Evolutionary conservation across 2,888 invertebrate species (phyloP), one percentile per base, ranked within the genome.

Genomic region (Timandra comae): DNA sequence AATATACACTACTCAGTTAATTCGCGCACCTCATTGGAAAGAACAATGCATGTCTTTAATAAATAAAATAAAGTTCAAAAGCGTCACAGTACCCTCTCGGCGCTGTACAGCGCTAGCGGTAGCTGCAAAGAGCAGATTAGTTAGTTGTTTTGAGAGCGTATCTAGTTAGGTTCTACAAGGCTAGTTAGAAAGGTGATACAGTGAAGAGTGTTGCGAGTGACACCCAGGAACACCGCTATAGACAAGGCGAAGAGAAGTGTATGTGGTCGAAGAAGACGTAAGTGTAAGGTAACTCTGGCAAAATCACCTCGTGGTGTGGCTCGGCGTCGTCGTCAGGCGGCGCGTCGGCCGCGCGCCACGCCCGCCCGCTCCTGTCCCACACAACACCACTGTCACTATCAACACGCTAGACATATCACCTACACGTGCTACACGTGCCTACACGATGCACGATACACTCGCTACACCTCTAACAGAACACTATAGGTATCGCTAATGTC

Each of bases 271-370:
- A 52, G 66, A 43, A 59, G 63, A 66, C 66, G 73, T 76, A 24
- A 24, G 76, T 74, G 73, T 66, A 74, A 78, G 81, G 82, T 82
- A 85, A 81, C 57, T 85, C 82, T 85, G 84, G 85, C 84, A 82
- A 84, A 84, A 81, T 86, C 86, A 86, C 86, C 86, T 86, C 84
- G 68, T 73, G 76, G 56, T 76, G 76, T 57, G 76, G 77, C 52
- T 82, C 81, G 78, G 76, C 50, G 53, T 76, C 77, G 62, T 81
- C 84, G 47, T 84, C 84, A 47, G 70, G 66, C 49, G 72, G 71
- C 58, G 72, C 74, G 59, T 75, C 74, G 66, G 78, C 79, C 50
- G 73, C 63, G 55, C 81, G 72, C 82, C 84, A 79, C 59, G 74
- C 63, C 59, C 81, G 75, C 62, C 78, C 79, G 79, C 80, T 81